Percentiles rank a stretch among this genome's conserved stretches.
These are phyloP conservation scores for Eupithecia insigniata DNA, from an alignment of 2,888 invertebrate genomes.

Conservation along the genomic window DNA sequence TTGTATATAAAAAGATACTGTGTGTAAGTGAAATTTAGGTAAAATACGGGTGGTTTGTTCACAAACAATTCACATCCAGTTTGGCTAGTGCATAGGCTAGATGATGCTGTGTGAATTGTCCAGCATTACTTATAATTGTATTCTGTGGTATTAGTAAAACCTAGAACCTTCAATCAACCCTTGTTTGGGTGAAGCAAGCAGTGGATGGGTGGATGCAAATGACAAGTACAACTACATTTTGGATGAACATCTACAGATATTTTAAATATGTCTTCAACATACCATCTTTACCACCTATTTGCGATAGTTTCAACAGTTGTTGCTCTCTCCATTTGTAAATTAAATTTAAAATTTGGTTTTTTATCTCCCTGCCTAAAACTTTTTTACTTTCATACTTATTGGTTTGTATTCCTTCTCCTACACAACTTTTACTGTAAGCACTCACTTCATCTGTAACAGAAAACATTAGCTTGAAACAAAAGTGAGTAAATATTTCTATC, in stretches of 20 bases:
- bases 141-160: no score
- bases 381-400: slow-evolving; percentile 52
- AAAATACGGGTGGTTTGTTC: no score
- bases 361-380: slow-evolving; percentile 57
- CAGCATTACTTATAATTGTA: no score
- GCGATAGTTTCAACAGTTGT: slow-evolving; percentile 57
- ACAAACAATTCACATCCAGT: no score
- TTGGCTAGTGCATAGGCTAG: no score
- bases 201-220: not conserved
- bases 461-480: not conserved
- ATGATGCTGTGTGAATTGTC: no score
- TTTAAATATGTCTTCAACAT: slow-evolving; percentile 31
- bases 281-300: slow-evolving; percentile 50
- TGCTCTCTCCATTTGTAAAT: slow-evolving; percentile 67
- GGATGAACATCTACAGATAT: not conserved
- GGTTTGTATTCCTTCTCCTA: slow-evolving; percentile 49
- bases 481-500: not conserved
- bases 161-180: no score
- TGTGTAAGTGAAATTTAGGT: no score
- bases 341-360: slow-evolving; percentile 54
- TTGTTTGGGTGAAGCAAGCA: no score
- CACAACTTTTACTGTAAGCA: slow-evolving; percentile 66
- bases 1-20: no score
- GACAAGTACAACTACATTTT: not conserved
- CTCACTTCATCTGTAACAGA: slow-evolving; percentile 68